phyloP scores from a whole-genome alignment of 2,888 invertebrate species.

The Agapostemon virescens region DNA sequence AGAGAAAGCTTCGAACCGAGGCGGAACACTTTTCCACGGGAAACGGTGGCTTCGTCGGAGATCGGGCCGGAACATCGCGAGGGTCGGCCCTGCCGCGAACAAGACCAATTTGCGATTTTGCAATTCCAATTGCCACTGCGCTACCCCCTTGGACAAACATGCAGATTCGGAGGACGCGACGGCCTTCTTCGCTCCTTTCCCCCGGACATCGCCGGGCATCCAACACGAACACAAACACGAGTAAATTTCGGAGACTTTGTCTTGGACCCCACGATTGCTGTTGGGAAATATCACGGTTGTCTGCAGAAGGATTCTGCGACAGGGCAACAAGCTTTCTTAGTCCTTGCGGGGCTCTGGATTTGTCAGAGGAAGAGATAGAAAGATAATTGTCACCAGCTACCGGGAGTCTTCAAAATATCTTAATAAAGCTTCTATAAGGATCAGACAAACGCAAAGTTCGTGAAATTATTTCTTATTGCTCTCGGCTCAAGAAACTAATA shows the following conservation, averaged over 20 bases:
- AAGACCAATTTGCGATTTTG: constrained; percentile 80
- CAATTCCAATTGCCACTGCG: constrained; percentile 79
- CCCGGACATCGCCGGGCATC: constrained; percentile 36
- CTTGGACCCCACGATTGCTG: not conserved
- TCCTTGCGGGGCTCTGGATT: not conserved
- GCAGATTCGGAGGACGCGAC: constrained; percentile 73
- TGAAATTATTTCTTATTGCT: too few relatives aligned
- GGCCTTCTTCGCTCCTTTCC: constrained; percentile 62
- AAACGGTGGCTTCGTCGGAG: constrained; percentile 30
- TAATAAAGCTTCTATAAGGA: too few relatives aligned
- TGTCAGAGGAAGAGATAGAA: not conserved
- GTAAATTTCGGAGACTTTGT: constrained; percentile 36
- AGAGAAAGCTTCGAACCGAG: constrained; percentile 13
- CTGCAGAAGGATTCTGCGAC: not conserved
- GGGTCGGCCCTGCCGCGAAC: constrained; percentile 70
- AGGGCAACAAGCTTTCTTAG: not conserved
- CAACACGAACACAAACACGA: constrained; percentile 54
- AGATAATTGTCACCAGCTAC: too few relatives aligned
- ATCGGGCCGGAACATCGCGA: constrained; percentile 31
- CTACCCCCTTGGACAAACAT: constrained; percentile 77
- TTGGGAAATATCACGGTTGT: not conserved
- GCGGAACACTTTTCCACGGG: constrained; percentile 65
- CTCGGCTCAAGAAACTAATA: too few relatives aligned
- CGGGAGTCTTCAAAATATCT: too few relatives aligned
- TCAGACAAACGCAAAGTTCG: too few relatives aligned